Evolutionary conservation across 2,888 invertebrate species (phyloP).

Genomic region (Orthosia incerta): DNA sequence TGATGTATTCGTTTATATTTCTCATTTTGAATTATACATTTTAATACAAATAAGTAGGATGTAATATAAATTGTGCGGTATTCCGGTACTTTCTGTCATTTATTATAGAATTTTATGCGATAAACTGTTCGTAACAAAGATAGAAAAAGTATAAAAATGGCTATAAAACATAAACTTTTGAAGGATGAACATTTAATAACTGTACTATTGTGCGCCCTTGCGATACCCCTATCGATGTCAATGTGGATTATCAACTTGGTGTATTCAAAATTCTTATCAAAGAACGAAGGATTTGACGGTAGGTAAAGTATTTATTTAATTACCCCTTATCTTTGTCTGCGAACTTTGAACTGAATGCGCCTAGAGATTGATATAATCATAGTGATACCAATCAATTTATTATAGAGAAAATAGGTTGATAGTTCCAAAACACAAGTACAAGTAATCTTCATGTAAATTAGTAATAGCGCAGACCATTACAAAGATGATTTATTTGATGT

Average conservation of each 20-base stretch:
- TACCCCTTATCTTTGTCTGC: slow-evolving; percentile 23
- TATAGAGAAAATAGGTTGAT: slow-evolving; percentile 3
- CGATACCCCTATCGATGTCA: slow-evolving; percentile 94
- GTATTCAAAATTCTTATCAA: slow-evolving; percentile 91
- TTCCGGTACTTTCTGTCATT: slow-evolving; percentile 33
- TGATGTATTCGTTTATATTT: slow-evolving; percentile 6
- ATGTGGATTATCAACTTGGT: slow-evolving; percentile 94
- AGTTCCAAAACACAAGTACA: background rate
- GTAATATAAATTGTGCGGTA: slow-evolving; percentile 13
- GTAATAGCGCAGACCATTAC: background rate
- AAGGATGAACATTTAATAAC: slow-evolving; percentile 88
- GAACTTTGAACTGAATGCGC: slow-evolving; percentile 39
- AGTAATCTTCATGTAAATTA: background rate
- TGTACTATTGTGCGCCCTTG: slow-evolving; percentile 92
- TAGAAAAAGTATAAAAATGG: slow-evolving; percentile 51
- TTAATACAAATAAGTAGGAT: slow-evolving; percentile 6
- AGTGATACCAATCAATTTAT: background rate
- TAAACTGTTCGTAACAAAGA: slow-evolving; percentile 19
- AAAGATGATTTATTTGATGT: slow-evolving; percentile 52
- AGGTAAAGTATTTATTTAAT: slow-evolving; percentile 79
- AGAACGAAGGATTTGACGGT: slow-evolving; percentile 90
- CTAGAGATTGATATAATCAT: slow-evolving; percentile 25
- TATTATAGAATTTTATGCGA: background rate
- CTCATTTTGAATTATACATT: slow-evolving; percentile 3
- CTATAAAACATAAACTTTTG: slow-evolving; percentile 64